Percentiles rank a stretch among this genome's conserved stretches.
Evolutionary conservation across 2,797 vertebrate species (phyloP).

Genomic region (Poecilia gillii): DNA sequence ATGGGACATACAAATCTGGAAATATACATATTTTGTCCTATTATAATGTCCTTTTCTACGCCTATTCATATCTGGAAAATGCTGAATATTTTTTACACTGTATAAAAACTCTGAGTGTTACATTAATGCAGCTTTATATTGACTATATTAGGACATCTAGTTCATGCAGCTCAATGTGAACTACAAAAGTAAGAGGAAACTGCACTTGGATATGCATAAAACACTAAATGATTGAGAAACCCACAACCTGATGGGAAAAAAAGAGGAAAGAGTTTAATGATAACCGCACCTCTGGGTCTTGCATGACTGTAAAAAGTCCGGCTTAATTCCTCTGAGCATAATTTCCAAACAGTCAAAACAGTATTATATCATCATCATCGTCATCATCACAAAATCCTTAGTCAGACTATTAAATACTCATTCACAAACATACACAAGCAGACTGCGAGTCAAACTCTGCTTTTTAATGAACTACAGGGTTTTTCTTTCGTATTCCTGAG

Average conservation of each 20-base stretch:
- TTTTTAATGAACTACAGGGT: neutral
- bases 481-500: slow-evolving; percentile 40
- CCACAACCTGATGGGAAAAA: neutral
- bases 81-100: neutral
- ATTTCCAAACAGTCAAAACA: slow-evolving; percentile 27
- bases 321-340: neutral
- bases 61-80: neutral
- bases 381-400: slow-evolving; percentile 10
- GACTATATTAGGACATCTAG: neutral
- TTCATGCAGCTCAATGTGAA: neutral
- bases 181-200: neutral
- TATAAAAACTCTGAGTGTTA: neutral
- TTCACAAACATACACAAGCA: slow-evolving; percentile 6
- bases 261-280: neutral
- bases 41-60: neutral
- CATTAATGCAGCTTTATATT: slow-evolving; percentile 5
- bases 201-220: slow-evolving; percentile 3
- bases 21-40: neutral
- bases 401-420: neutral
- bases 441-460: slow-evolving; percentile 2
- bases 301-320: neutral
- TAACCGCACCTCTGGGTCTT: neutral
- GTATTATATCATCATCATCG: slow-evolving; percentile 18
- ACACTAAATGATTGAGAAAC: neutral
- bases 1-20: neutral